Evolutionary conservation across 1,140 invertebrate genomes (phyloP).

Genomic region (Wasmannia auropunctata): DNA sequence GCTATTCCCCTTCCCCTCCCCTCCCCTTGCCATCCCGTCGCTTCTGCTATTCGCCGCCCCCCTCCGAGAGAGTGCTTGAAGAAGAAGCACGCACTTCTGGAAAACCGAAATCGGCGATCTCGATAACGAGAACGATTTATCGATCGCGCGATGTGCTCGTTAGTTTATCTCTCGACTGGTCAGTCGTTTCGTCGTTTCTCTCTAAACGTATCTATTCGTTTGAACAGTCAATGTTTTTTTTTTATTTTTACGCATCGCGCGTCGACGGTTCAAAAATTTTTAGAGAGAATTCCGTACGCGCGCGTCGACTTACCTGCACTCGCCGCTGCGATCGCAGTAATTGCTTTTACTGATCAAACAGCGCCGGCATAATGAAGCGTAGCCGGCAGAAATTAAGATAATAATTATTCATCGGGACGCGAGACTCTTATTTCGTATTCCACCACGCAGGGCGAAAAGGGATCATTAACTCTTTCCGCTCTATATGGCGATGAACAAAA

Average conservation of each 20-base stretch:
- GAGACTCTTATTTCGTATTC: constrained; percentile 6
- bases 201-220: background rate
- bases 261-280: background rate
- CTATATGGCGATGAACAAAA: constrained; percentile 19
- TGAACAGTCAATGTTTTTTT: background rate
- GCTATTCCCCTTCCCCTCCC: background rate
- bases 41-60: constrained; percentile 8
- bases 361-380: constrained; percentile 12
- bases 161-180: constrained; percentile 28
- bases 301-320: background rate
- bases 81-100: constrained; percentile 54
- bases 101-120: constrained; percentile 50
- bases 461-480: constrained; percentile 36
- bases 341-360: constrained; percentile 31
- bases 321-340: background rate
- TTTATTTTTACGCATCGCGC: background rate
- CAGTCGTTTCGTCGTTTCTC: background rate
- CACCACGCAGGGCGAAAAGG: constrained; percentile 13
- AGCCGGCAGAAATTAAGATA: constrained; percentile 31
- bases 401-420: constrained; percentile 50
- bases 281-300: background rate
- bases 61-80: constrained; percentile 19
- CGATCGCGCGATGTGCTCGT: constrained; percentile 26
- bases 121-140: constrained; percentile 46
- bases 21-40: no score